Evolutionary conservation across 2,888 invertebrate genomes (phyloP), one percentile per base, ranked within the genome.

Genomic region (Chaitophorus viminalis): DNA sequence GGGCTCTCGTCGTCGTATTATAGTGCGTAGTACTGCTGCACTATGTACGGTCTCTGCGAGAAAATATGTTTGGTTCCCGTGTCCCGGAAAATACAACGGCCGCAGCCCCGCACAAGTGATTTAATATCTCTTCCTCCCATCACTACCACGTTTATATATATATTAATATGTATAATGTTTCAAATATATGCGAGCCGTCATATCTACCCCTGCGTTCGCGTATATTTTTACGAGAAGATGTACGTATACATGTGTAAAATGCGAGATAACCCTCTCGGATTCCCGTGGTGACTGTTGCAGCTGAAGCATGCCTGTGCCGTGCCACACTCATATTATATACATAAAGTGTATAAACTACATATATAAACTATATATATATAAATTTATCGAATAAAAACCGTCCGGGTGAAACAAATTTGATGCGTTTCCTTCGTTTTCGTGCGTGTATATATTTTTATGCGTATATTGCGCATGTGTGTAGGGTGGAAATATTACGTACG

Each of bases 321-420:
- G 46, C 11, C 46, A 46, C 46, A 14, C 46, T 0, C 11, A 46
- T 14, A 46, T 14, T 1, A 46, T 1, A 46, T 14, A 46, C 46
- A 46, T 46, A n/a, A n/a, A n/a, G n/a, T n/a, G n/a, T n/a, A n/a
- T n/a, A n/a, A n/a, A n/a, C n/a, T n/a, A 46, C 3, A 46, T 46
- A 9, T 46, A 46, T 14, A 11, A 1, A 14, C 46, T 46, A 14
- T 46, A 46, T 46, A 46, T 36, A 36, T 36, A 36, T 36, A 39
- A 14, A 39, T 76, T 25, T 87, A 87, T 81, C 87, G 87, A 87
- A 87, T 87, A 87, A 87, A 87, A 87, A 46, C 52, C 79, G 87
- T 39, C 87, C 87, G 78, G 78, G 78, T 39, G 79, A 87, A 87
- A 87, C 87, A 87, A 81, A 87, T 87, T 87, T 46, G 84, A 84